Evolutionary conservation across 2,113 vertebrate species (phyloP), one percentile per base, ranked within the genome.

Genomic region (Pteruthius melanotis): DNA sequence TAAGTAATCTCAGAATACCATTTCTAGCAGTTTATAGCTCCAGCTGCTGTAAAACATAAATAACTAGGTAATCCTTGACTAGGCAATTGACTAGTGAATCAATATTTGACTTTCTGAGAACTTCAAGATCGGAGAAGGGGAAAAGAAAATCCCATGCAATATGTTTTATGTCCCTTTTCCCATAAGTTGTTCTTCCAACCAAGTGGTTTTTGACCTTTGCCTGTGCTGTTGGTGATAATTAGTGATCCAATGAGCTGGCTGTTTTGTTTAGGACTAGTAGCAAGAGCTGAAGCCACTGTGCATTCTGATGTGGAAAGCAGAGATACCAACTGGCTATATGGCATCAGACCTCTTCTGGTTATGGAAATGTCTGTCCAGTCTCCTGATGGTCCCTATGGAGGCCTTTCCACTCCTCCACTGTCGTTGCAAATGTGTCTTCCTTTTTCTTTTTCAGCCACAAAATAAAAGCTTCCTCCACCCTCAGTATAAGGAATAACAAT

Each of bases 11-110:
- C 44, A 76, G 53, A 91, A 87, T 28, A 76, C 8, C 3, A 37
- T 91, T 95, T 76, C 74, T 87, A 50, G 23, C 52, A 27, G 16
- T 39, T 84, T 83, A 80, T 37, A 77, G n/a, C 54, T 86, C 42
- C 72, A 86, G 24, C 35, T 90, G 27, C 76, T 81, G 66, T 54
- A 74, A 89, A 91, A 76, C n/a, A 76, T 80, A 83, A 95, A 61
- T 72, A 89, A 70, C 33, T 76, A 72, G 57, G 33, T 54, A 94
- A 74, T 87, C 37, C 11, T 85, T 76, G 70, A 33, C 71, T 52
- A 33, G 17, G 22, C 22, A 52, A 37, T 44, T 68, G 53, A 77
- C 27, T 52, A 74, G 13, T 66, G 65, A 87, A 93, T 49, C 35
- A 68, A 60, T 40, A 20, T 74, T 85, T 80, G 80, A 93, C 59